Evolutionary conservation across 1,140 invertebrate species (phyloP).

Genomic region (Drosophila varians): DNA sequence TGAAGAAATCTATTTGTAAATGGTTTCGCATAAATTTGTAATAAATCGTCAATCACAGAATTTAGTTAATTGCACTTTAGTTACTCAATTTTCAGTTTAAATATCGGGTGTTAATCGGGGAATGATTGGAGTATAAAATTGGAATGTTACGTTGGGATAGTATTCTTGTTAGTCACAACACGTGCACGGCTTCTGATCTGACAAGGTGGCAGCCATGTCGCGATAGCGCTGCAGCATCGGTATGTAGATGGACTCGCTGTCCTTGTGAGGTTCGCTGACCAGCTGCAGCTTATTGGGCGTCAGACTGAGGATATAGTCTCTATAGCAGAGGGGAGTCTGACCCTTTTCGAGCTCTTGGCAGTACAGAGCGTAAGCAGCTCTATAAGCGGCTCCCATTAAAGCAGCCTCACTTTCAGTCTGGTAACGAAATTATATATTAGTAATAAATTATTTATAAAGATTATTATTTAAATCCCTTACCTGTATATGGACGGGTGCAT

Average conservation of each 20-base stretch:
- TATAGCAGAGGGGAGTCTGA: slow-evolving; percentile 37
- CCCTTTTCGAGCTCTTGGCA: slow-evolving; percentile 18
- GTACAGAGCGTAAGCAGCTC: slow-evolving; percentile 89
- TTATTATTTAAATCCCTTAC: slow-evolving; percentile 84
- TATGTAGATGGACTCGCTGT: slow-evolving; percentile 87
- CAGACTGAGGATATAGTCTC: slow-evolving; percentile 66
- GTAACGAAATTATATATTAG: not conserved
- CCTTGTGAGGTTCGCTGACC: slow-evolving; percentile 86
- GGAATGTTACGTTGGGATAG: slow-evolving; percentile 19
- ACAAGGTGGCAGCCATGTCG: slow-evolving; percentile 81
- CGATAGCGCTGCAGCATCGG: slow-evolving; percentile 87
- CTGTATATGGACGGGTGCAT: slow-evolving; percentile 93
- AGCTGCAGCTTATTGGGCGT: slow-evolving; percentile 81
- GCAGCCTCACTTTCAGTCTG: slow-evolving; percentile 93
- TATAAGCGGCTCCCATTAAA: slow-evolving; percentile 91
- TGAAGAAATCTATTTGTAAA: slow-evolving; percentile 63
- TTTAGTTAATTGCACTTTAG: slow-evolving; percentile 75
- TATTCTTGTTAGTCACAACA: slow-evolving; percentile 1
- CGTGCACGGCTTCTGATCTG: not conserved
- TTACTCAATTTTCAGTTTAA: slow-evolving; percentile 37
- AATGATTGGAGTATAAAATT: slow-evolving; percentile 28
- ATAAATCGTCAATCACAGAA: slow-evolving; percentile 74
- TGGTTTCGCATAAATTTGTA: slow-evolving; percentile 66
- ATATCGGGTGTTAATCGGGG: slow-evolving; percentile 21
- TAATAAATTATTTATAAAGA: no score